Evolutionary conservation across 2,888 invertebrate species (phyloP).

Genomic region (Drosophila flavopinicola): DNA sequence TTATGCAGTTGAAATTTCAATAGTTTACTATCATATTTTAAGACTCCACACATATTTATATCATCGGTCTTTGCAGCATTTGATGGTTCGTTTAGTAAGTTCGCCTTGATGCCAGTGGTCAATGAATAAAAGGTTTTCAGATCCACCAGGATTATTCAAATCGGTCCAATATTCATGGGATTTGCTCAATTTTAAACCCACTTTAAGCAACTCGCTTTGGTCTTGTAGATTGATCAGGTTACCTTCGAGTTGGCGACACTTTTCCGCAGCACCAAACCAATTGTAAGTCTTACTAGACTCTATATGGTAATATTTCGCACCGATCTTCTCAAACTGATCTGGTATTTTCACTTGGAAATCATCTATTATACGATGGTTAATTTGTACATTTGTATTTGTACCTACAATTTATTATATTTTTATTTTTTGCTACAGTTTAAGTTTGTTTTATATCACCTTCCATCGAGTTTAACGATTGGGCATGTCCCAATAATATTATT

Average conservation of each 20-base stretch:
- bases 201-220: not conserved
- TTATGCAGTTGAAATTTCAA: not conserved
- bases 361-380: not conserved
- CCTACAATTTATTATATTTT: not conserved
- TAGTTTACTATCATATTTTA: not conserved
- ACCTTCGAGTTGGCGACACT: conserved; percentile 11
- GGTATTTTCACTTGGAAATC: conserved; percentile 7
- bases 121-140: not conserved
- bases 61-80: not conserved
- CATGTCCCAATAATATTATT: not conserved
- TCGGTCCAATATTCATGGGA: conserved; percentile 35
- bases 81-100: not conserved
- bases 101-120: conserved; percentile 7
- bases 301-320: conserved; percentile 28
- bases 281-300: not conserved
- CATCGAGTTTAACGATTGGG: not conserved
- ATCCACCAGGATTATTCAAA: conserved; percentile 27
- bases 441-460: conserved; percentile 9
- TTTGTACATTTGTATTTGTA: not conserved
- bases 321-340: conserved; percentile 15
- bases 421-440: not conserved
- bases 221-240: conserved; percentile 35
- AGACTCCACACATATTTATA: conserved; percentile 8
- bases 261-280: conserved; percentile 36
- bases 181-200: not conserved